Percentiles rank a stretch among this genome's conserved stretches.
Evolutionary conservation across 2,888 invertebrate species (phyloP).

Genomic region (Fragum fragum): DNA sequence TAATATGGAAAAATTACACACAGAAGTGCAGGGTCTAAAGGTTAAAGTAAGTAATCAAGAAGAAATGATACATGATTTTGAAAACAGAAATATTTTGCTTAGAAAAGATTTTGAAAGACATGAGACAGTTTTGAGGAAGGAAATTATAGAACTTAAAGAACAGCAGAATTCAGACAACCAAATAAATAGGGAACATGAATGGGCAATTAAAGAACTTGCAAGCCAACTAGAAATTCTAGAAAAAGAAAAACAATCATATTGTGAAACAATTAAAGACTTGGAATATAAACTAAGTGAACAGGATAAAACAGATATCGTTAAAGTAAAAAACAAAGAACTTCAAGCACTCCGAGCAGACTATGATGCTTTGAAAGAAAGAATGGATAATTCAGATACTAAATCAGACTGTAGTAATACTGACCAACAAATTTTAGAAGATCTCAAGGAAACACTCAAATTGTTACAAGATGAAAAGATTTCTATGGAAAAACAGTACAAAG

Average conservation of each 20-base stretch:
- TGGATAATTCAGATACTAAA: conserved; percentile 36
- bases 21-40: not conserved
- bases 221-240: conserved; percentile 53
- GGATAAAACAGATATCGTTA: not conserved
- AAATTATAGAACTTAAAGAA: conserved; percentile 49
- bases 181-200: conserved; percentile 63
- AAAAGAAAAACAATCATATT: conserved; percentile 26
- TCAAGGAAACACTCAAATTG: conserved; percentile 48
- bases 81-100: conserved; percentile 36
- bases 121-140: conserved; percentile 47
- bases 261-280: conserved; percentile 26
- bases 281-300: not conserved
- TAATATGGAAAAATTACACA: not conserved
- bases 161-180: conserved; percentile 44
- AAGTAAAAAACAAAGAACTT: not conserved
- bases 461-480: conserved; percentile 50
- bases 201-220: conserved; percentile 59
- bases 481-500: conserved; percentile 38
- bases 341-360: conserved; percentile 19
- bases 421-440: conserved; percentile 51
- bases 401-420: conserved; percentile 53
- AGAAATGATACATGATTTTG: not conserved
- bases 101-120: conserved; percentile 13
- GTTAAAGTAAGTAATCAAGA: not conserved
- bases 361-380: conserved; percentile 27